phyloP scores from a whole-genome alignment of 2,797 vertebrate genomes.

The Chelon labrosus region DNA sequence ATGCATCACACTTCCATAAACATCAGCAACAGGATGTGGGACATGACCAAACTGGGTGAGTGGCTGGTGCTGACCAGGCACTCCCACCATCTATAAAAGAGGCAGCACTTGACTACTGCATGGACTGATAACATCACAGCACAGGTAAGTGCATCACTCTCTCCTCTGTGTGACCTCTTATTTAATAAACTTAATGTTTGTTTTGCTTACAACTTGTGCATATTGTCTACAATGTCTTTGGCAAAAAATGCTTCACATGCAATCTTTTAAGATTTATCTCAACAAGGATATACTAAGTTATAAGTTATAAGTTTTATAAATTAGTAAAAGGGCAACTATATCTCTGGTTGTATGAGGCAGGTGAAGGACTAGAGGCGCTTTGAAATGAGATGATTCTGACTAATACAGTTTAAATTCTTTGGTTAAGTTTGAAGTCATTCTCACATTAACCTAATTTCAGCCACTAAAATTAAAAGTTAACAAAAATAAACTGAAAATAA shows the following conservation, averaged over 20 bases:
- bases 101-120: constrained; percentile 12
- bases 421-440: neutral
- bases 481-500: neutral
- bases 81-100: constrained; percentile 59
- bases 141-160: constrained; percentile 48
- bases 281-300: too few species aligned
- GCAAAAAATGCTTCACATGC: neutral
- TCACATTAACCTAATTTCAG: neutral
- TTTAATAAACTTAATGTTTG: neutral
- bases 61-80: constrained; percentile 45
- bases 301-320: too few species aligned
- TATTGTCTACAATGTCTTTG: neutral
- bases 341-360: too few species aligned
- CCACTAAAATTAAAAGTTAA: neutral
- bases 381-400: too few species aligned
- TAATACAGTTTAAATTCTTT: too few species aligned
- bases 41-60: constrained; percentile 59
- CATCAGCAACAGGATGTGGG: constrained; percentile 24
- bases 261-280: neutral
- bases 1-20: neutral
- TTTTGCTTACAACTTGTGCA: neutral
- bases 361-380: too few species aligned
- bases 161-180: neutral
- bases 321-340: too few species aligned
- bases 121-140: constrained; percentile 34